These are phyloP conservation scores for Paragorgia papillata DNA, from an alignment of 92 coral and sea anemone species.

Conservation along the genomic window DNA sequence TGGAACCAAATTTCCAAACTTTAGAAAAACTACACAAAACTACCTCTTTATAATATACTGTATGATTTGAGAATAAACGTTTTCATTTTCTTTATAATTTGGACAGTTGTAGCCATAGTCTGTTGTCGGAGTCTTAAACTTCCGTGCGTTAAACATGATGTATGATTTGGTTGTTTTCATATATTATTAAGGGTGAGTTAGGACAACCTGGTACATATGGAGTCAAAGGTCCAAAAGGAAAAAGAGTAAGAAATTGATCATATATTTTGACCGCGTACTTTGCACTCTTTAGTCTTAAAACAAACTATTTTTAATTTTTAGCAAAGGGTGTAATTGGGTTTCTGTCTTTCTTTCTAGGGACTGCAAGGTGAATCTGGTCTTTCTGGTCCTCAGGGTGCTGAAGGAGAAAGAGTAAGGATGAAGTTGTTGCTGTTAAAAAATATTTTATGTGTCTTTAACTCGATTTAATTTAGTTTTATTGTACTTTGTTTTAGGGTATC, in stretches of 20 bases:
- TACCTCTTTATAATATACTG: too few species aligned
- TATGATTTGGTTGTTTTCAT: neutral
- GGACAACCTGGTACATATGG: slow-evolving; percentile 49
- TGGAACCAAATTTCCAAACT: too few species aligned
- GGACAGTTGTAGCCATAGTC: neutral
- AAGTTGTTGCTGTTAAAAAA: slow-evolving; percentile 47
- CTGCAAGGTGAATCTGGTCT: slow-evolving; percentile 47
- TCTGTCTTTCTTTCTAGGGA: slow-evolving; percentile 38
- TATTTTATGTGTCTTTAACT: slow-evolving; percentile 14
- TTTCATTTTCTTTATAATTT: neutral
- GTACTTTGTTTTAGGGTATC: slow-evolving; percentile 34
- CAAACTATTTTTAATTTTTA: too few species aligned
- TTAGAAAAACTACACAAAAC: too few species aligned
- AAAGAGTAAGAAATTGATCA: slow-evolving; percentile 36
- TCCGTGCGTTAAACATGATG: too few species aligned
- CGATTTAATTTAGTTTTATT: too few species aligned
- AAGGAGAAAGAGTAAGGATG: slow-evolving; percentile 59
- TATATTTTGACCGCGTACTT: too few species aligned
- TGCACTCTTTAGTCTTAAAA: too few species aligned
- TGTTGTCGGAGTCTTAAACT: too few species aligned
- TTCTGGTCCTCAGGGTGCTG: slow-evolving; percentile 53
- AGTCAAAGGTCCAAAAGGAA: slow-evolving; percentile 48
- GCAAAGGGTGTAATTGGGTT: too few species aligned
- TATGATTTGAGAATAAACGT: neutral
- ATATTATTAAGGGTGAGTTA: slow-evolving; percentile 44